A percentile compares a stretch with the other conserved stretches of the same genome.
These are phyloP conservation scores for Zygothrica quintamaculata DNA, from an alignment of 2,888 invertebrate species.

Conservation along the genomic window DNA sequence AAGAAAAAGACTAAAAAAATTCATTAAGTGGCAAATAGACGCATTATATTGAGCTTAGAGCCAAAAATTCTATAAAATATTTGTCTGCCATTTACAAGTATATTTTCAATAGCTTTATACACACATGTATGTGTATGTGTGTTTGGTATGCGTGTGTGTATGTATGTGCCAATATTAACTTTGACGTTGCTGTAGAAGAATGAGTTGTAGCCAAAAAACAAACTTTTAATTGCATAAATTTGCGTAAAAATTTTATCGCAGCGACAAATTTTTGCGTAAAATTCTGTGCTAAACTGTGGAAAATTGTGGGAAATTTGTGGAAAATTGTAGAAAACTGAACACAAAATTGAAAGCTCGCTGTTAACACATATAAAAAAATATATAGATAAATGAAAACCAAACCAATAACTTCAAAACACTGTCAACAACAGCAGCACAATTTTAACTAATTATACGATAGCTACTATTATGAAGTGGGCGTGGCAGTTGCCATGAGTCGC, in stretches of 20 bases:
- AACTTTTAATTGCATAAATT: constrained; percentile 71
- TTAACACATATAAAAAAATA: constrained; percentile 10
- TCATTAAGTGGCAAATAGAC: constrained; percentile 75
- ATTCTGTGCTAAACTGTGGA: constrained; percentile 22
- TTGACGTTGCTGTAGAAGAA: constrained; percentile 27
- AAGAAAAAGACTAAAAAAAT: constrained; percentile 41
- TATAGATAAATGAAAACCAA: background rate
- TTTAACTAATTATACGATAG: constrained; percentile 60
- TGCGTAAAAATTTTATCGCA: constrained; percentile 41
- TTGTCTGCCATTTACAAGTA: background rate
- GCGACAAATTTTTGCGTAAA: constrained; percentile 33
- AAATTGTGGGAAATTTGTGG: constrained; percentile 10
- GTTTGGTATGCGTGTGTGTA: constrained; percentile 18
- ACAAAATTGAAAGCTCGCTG: no score
- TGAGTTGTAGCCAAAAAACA: constrained; percentile 3
- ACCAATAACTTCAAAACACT: no score
- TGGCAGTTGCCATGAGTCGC: background rate
- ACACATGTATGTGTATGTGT: constrained; percentile 3
- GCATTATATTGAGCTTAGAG: constrained; percentile 55
- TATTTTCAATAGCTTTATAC: background rate
- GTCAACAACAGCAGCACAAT: constrained; percentile 45
- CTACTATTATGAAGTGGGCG: constrained; percentile 9
- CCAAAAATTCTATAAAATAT: constrained; percentile 5
- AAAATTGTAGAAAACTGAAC: background rate
- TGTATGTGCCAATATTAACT: constrained; percentile 50